phyloP scores from a whole-genome alignment of 2,888 invertebrate genomes.

The Limulus polyphemus region DNA sequence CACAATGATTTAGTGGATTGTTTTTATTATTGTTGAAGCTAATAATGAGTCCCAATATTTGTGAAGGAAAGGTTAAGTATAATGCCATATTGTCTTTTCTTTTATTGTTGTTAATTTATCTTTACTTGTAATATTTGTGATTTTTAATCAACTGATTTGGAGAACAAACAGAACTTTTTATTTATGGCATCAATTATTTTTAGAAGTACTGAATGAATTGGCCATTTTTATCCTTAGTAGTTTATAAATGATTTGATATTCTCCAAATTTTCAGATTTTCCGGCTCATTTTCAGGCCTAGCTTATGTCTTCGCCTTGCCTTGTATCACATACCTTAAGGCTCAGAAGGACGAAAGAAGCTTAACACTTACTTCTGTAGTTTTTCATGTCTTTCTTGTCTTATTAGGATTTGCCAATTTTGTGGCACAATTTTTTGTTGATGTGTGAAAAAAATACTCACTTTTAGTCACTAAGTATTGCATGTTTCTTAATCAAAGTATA shows the following conservation, averaged over 20 bases:
- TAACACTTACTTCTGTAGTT: conserved; percentile 45
- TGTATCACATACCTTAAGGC: conserved; percentile 61
- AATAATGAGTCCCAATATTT: too few relatives aligned
- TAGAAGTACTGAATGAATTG: too few relatives aligned
- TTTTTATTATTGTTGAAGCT: too few relatives aligned
- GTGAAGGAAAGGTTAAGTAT: too few relatives aligned
- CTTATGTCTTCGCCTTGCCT: conserved; percentile 75
- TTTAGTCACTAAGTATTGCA: too few relatives aligned
- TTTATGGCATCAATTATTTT: too few relatives aligned
- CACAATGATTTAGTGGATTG: too few relatives aligned
- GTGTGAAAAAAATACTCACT: too few relatives aligned
- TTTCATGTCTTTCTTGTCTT: conserved; percentile 54
- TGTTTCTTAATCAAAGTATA: too few relatives aligned
- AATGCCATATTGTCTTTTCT: too few relatives aligned
- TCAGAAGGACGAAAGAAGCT: conserved; percentile 46
- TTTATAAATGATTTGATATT: not conserved
- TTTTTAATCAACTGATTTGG: not conserved
- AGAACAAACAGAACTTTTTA: too few relatives aligned
- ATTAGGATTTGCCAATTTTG: conserved; percentile 58
- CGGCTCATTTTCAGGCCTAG: conserved; percentile 72
- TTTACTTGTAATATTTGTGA: conserved; percentile 6
- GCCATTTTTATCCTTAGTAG: too few relatives aligned
- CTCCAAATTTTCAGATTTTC: conserved; percentile 52
- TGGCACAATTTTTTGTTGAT: conserved; percentile 54
- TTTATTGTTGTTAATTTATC: conserved; percentile 1